These are phyloP conservation scores for Mellivora capensis DNA, from an alignment of 2,113 vertebrate species.

Conservation along the genomic window DNA sequence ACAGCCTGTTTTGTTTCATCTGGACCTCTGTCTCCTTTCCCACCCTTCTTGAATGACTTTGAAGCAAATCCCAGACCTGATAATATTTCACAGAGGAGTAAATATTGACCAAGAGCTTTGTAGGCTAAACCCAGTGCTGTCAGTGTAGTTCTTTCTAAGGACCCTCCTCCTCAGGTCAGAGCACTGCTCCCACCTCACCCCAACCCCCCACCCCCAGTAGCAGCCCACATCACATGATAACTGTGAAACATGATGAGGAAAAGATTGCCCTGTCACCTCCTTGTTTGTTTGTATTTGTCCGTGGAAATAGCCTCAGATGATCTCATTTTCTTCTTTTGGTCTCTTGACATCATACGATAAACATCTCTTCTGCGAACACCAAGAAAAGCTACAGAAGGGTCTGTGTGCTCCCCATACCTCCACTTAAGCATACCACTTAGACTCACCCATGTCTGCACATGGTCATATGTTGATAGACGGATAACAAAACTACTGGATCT, in stretches of 20 bases:
- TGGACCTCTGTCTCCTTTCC: neutral
- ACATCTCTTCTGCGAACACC: neutral
- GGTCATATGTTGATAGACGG: neutral
- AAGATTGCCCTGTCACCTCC: neutral
- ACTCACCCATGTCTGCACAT: neutral
- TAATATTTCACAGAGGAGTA: neutral
- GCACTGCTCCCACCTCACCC: neutral
- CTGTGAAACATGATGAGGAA: neutral
- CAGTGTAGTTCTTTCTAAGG: neutral
- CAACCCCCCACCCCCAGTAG: neutral
- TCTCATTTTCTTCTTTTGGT: neutral
- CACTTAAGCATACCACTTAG: neutral
- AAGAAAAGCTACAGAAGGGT: neutral
- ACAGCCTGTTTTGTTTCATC: neutral
- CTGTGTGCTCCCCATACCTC: rapidly evolving
- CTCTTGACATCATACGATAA: neutral
- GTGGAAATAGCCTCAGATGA: neutral
- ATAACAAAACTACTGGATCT: neutral
- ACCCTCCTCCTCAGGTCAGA: neutral
- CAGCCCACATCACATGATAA: neutral
- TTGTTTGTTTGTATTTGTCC: neutral
- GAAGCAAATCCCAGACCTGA: neutral
- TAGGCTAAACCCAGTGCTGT: neutral
- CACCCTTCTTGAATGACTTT: neutral
- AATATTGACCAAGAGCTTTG: neutral